phyloP scores from a whole-genome alignment of 1,140 invertebrate species.

The Microplitis mediator region DNA sequence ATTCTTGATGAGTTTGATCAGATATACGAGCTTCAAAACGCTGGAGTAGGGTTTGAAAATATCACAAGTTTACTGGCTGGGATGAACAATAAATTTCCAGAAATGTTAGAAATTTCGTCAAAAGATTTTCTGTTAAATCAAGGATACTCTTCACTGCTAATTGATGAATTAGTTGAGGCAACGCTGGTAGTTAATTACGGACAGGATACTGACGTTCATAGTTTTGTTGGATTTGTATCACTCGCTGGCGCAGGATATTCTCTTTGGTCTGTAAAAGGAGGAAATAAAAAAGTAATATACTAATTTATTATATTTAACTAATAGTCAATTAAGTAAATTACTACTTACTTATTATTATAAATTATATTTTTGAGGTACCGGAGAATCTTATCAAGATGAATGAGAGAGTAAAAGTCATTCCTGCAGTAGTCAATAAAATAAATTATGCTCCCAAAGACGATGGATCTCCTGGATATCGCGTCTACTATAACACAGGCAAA shows the following conservation, averaged over 20 bases:
- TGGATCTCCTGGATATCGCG: slow-evolving; percentile 37
- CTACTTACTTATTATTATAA: neutral
- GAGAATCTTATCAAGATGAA: slow-evolving; percentile 49
- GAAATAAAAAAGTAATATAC: slow-evolving; percentile 65
- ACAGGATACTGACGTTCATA: slow-evolving; percentile 66
- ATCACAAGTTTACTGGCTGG: slow-evolving; percentile 62
- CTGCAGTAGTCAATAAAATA: slow-evolving; percentile 48
- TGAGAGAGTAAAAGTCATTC: slow-evolving; percentile 54
- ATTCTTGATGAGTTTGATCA: slow-evolving; percentile 57
- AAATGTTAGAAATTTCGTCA: slow-evolving; percentile 58
- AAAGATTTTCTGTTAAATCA: slow-evolving; percentile 54
- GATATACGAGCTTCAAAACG: slow-evolving; percentile 66
- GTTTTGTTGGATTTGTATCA: slow-evolving; percentile 68
- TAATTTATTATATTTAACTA: slow-evolving; percentile 36
- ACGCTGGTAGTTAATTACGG: slow-evolving; percentile 68
- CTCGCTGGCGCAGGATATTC: slow-evolving; percentile 64
- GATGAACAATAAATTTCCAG: slow-evolving; percentile 63
- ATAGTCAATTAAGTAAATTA: neutral
- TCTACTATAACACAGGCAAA: slow-evolving; percentile 42
- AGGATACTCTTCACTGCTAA: slow-evolving; percentile 60
- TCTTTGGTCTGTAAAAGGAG: slow-evolving; percentile 69
- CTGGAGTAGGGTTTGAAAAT: slow-evolving; percentile 61
- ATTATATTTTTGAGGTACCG: slow-evolving; percentile 45
- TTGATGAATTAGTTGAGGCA: slow-evolving; percentile 66
- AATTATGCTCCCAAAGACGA: slow-evolving; percentile 29